Percentiles rank a stretch among this genome's conserved stretches.
These are phyloP conservation scores for Pachliopta kotzebuea DNA, from an alignment of 2,888 invertebrate species.

Conservation along the genomic window DNA sequence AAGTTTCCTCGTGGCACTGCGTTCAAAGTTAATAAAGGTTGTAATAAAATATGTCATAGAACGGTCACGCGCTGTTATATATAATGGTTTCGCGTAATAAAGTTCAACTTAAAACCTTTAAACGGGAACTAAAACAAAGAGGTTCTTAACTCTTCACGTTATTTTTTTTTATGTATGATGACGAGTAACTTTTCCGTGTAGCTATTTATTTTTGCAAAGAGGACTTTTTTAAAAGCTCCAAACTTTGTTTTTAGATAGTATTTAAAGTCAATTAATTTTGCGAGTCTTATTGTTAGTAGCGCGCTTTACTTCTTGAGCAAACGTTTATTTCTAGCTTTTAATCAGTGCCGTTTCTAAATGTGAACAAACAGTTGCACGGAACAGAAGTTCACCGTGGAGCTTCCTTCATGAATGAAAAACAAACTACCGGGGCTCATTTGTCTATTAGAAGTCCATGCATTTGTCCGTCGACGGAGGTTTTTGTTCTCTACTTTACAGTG, in stretches of 20 bases:
- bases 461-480: constrained; percentile 21
- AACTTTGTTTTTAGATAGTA: no score
- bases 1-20: constrained; percentile 27
- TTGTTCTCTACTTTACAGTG: constrained; percentile 11
- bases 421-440: constrained; percentile 22
- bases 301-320: no score
- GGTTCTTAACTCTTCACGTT: no score
- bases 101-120: background rate
- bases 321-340: constrained; percentile 3
- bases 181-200: no score
- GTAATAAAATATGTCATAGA: constrained; percentile 27
- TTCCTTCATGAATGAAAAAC: constrained; percentile 3
- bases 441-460: constrained; percentile 11
- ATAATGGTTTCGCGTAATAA: background rate
- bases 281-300: no score
- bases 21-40: constrained; percentile 23
- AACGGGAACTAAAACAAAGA: background rate
- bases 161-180: no score
- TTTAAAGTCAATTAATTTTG: no score
- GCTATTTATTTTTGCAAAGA: no score
- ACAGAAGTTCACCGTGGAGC: constrained; percentile 4
- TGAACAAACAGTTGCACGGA: background rate
- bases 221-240: no score
- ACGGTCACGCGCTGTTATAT: background rate
- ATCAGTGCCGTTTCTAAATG: constrained; percentile 12